Base-by-base conservation (phyloP, 2,888 invertebrate genomes). In the Microctonus aethiopoides region DNA sequence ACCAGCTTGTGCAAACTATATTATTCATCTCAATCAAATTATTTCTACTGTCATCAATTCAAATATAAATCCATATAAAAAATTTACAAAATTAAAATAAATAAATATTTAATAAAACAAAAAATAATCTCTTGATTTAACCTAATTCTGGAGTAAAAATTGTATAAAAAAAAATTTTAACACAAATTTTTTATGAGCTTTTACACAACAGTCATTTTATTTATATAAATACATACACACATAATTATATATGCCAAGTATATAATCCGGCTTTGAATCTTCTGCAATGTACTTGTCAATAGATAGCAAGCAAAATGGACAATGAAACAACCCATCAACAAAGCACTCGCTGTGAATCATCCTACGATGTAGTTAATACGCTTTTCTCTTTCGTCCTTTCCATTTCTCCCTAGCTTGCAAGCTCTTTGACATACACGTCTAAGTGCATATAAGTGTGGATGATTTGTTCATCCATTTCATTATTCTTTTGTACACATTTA, bases 281-380 rank as follows among this genome's bases (percentile, higher is more conserved):
- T 2, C 57, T 29, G 46, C 4, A 26, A 54, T 26, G 54, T 3
- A 54, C 54, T 70, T 69, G 60, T 59, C 66, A 73, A 73, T 72
- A 66, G 71, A 39, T 61, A 69, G 61, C 73, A 64, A 75, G 71
- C 71, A 54, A 72, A 72, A 73, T 74, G 72, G 68, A 74, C 74
- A 73, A 75, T 75, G 72, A 75, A 75, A 68, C 75, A 54, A 70
- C 70, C 71, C 73, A 75, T 75, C 74, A 72, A 71, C 70, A 59
- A 62, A 62, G 63, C 63, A 65, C 70, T 69, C 67, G 66, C 73
- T 68, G 71, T 72, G 75, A 75, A 74, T 75, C 75, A 74, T 75
- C 72, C 69, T 62, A 72, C 67, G 41, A 26, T 59, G 63, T 64
- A 60, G 41, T 67, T 72, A 67, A 71, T 64, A 26, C 64, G 65